These are phyloP conservation scores for Carollia perspicillata DNA, from an alignment of 2,113 vertebrate genomes.

Conservation along the genomic window DNA sequence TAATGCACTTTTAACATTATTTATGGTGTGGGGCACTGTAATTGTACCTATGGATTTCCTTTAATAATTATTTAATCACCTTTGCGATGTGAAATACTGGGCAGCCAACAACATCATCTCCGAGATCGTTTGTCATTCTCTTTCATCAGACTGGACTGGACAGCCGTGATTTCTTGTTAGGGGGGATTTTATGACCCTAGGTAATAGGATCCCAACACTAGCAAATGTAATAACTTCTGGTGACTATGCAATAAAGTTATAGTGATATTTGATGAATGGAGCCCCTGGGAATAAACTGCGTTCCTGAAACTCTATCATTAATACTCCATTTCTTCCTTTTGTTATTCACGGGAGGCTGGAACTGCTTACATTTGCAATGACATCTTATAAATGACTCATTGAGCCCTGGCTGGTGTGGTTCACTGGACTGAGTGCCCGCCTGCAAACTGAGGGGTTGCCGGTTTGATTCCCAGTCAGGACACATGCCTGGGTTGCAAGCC, in stretches of 20 bases:
- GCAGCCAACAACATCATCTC: constrained; percentile 31
- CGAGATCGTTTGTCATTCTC: constrained; percentile 38
- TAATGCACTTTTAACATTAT: constrained; percentile 20
- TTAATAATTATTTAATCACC: constrained; percentile 54
- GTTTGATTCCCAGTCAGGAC: no score
- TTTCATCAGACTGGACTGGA: constrained; percentile 52
- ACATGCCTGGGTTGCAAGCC: no score
- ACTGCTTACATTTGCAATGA: constrained; percentile 54
- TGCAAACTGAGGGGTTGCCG: no score
- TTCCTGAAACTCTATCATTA: constrained; percentile 57
- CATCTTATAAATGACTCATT: constrained; percentile 45
- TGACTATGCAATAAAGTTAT: constrained; percentile 55
- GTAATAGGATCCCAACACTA: constrained; percentile 44
- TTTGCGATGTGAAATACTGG: constrained; percentile 40
- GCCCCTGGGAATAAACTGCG: constrained; percentile 19
- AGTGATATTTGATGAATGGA: constrained; percentile 63
- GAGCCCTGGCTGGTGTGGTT: no score
- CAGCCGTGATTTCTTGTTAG: constrained; percentile 67
- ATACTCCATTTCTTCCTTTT: constrained; percentile 6
- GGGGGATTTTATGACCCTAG: constrained; percentile 33
- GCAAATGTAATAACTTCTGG: constrained; percentile 54
- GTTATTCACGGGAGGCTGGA: constrained; percentile 33
- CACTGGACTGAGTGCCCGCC: no score
- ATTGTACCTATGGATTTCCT: constrained; percentile 29
- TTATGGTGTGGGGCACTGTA: background rate